Conservation (phyloP, 2,888 invertebrate species). For the Thecocarcelia acutangulata region DNA sequence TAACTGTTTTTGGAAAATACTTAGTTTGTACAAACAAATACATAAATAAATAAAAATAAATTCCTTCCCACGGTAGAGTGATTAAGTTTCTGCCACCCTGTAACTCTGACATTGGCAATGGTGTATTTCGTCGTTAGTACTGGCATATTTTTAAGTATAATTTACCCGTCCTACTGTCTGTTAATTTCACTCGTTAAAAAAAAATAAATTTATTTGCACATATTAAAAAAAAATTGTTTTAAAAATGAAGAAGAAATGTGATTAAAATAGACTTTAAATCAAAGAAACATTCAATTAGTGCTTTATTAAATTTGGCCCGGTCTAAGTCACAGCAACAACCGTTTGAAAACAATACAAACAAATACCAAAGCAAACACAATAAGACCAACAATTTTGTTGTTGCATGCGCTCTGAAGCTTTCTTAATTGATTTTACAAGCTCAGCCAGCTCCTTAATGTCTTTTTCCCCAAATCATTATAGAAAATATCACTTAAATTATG, state of each 20-base stretch:
- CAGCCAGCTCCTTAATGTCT: not conserved
- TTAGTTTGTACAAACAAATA: no score
- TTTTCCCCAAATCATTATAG: constrained; percentile 52
- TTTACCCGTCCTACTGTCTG: constrained; percentile 27
- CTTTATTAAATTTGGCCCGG: constrained; percentile 68
- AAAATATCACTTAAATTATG: constrained; percentile 41
- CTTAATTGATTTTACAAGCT: constrained; percentile 1
- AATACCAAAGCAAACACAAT: no score
- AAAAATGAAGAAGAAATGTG: constrained; percentile 14
- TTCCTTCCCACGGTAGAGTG: no score
- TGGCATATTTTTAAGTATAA: constrained; percentile 7
- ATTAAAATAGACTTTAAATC: constrained; percentile 26
- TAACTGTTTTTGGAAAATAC: no score
- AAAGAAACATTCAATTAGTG: constrained; percentile 70
- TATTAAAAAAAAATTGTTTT: constrained; percentile 48
- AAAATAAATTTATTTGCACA: constrained; percentile 34
- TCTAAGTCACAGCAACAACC: constrained; percentile 5
- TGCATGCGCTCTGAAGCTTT: not conserved
- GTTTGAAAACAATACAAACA: constrained; percentile 46
- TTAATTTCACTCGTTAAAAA: constrained; percentile 39
- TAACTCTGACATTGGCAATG: constrained; percentile 16
- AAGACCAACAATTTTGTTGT: no score
- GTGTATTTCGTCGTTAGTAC: constrained; percentile 25
- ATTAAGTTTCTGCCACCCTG: no score
- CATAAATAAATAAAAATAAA: no score